These are phyloP conservation scores for Podarcis muralis DNA, from an alignment of 2,113 vertebrate species.

Conservation along the genomic window DNA sequence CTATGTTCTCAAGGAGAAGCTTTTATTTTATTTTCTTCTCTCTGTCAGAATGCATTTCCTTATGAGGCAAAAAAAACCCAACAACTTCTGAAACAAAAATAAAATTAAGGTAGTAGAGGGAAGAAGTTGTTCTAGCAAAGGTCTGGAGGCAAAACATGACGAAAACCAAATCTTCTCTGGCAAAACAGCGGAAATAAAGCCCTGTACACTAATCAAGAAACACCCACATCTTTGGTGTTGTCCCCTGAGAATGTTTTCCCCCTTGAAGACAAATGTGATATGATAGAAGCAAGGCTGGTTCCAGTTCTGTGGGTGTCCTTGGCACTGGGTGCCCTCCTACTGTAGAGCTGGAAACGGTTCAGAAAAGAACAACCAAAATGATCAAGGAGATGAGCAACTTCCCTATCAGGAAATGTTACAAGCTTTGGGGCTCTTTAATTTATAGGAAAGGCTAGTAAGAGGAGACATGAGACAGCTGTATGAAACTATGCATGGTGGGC, in stretches of 20 bases:
- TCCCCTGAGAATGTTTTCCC: too few relatives aligned
- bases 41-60: conserved; percentile 3
- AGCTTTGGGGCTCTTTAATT: too few relatives aligned
- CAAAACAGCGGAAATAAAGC: neutral
- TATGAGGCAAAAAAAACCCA: neutral
- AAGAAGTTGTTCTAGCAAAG: neutral
- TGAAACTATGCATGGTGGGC: too few relatives aligned
- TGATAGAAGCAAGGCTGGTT: neutral
- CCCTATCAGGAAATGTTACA: too few relatives aligned
- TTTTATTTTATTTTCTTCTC: conserved; percentile 23
- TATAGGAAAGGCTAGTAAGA: too few relatives aligned
- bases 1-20: conserved; percentile 13
- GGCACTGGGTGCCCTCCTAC: neutral
- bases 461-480: too few relatives aligned
- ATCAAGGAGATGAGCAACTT: too few relatives aligned
- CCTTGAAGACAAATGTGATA: neutral
- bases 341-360: too few relatives aligned
- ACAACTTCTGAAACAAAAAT: neutral
- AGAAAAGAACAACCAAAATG: too few relatives aligned
- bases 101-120: neutral
- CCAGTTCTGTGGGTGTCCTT: too few relatives aligned
- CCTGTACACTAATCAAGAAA: neutral
- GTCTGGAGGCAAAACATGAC: neutral
- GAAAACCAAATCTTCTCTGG: neutral
- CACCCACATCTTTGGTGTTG: neutral